Base-by-base conservation (phyloP, 2,113 vertebrate genomes). In the Lepisosteus oculatus region DNA sequence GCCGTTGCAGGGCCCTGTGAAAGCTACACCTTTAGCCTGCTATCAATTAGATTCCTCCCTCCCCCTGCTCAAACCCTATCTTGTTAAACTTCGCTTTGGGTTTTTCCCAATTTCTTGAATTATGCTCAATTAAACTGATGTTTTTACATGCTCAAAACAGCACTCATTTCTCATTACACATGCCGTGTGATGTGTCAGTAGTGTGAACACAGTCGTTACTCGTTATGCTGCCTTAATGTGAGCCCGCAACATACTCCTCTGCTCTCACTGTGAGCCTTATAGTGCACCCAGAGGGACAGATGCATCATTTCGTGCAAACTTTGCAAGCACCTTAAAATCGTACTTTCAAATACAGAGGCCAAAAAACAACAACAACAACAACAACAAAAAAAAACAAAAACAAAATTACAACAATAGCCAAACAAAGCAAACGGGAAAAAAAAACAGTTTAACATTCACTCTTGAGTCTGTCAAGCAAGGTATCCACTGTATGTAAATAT, bases 401-500 rank as follows among this genome's bases (percentile, higher is more conserved):
- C 74, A 80, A 68, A 61, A 61, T 11, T 14, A 29, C 29, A 29
- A 29, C 29, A 29, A 29, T 29, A 29, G 29, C 29, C 29, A 15
- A 29, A 14, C 14, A 15, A 15, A 61, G 14, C 13, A 61, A 17
- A 6, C 51, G 29, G 29, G 73, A 3, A 43, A 44, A 45, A 64
- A 65, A 65, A 44, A 65, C 74, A 77, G 13, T 45, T 41, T 43
- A 75, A 83, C 82, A 87, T 83, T 86, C 85, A 88, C 80, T 81
- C 81, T 61, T 65, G 62, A 41, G 8, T 29, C 9, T 65, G 17
- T 29, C 62, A 65, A 29, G 62, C 3, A 65, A 65, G 62, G 47
- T 51, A 6, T 51, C 47, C 47, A 51, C 47, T 61, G 65, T 47
- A 64, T 64, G 89, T 93, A 91, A 90, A 86, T 88, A 90, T 84